A percentile compares a stretch with the other conserved stretches of the same genome.
These are phyloP conservation scores for Macaria liturata DNA, from an alignment of 2,888 invertebrate species.

Conservation along the genomic window DNA sequence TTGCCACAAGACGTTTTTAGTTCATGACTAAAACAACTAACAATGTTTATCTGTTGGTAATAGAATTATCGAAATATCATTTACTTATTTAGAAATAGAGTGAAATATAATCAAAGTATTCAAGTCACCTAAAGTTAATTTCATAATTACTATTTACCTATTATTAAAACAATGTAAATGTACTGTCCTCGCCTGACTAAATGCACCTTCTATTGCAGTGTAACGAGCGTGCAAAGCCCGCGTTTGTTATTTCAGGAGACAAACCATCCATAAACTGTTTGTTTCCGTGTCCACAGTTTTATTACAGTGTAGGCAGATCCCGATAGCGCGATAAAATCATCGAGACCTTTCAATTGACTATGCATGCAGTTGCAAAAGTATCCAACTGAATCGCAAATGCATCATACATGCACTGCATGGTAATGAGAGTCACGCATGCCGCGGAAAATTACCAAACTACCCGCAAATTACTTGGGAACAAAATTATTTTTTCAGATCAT, in stretches of 20 bases:
- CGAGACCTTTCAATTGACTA: constrained; percentile 25
- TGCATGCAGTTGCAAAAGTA: constrained; percentile 29
- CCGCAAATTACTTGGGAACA: background rate
- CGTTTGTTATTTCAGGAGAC: constrained; percentile 24
- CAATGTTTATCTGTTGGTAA: no score
- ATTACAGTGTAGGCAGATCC: constrained; percentile 28
- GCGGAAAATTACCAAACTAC: constrained; percentile 14
- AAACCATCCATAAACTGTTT: constrained; percentile 20
- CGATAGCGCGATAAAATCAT: constrained; percentile 25
- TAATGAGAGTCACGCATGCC: constrained; percentile 19
- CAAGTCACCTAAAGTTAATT: no score
- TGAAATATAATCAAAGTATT: no score
- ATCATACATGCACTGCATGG: constrained; percentile 20
- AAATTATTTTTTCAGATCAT: constrained; percentile 4
- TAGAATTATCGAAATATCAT: no score
- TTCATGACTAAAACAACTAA: no score
- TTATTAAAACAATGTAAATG: no score
- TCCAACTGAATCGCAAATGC: constrained; percentile 22
- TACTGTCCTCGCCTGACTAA: no score
- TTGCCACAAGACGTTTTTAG: no score
- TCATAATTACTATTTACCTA: no score
- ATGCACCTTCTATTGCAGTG: background rate
- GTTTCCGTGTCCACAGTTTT: constrained; percentile 30
- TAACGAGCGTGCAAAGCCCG: constrained; percentile 15
- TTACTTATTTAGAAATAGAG: no score